Evolutionary conservation across 2,888 invertebrate genomes (phyloP).

Genomic region (Dermolepida albohirtum): DNA sequence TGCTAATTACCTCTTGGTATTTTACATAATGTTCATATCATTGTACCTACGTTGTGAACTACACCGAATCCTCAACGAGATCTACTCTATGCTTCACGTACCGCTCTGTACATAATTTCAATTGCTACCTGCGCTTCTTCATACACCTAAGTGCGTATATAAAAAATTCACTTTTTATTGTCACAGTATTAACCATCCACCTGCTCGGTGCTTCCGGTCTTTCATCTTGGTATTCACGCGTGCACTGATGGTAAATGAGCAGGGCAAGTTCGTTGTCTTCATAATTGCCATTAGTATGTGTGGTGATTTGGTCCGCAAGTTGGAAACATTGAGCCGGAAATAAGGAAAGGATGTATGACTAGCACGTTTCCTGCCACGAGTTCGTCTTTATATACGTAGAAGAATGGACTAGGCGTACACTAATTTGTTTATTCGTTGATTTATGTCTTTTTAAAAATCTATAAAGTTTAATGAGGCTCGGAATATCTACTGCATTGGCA

Average conservation of each 20-base stretch:
- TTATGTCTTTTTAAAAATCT: no score
- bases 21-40: conserved; percentile 22
- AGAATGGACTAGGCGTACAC: no score
- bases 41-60: no score
- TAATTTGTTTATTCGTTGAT: no score
- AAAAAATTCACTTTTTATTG: conserved; percentile 36
- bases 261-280: conserved; percentile 20
- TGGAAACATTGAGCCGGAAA: conserved; percentile 43
- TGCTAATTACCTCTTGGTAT: not conserved
- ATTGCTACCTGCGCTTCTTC: no score
- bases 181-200: conserved; percentile 24
- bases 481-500: no score
- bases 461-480: no score
- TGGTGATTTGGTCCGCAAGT: conserved; percentile 13
- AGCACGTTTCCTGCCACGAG: conserved; percentile 33
- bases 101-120: no score
- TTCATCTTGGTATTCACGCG: conserved; percentile 6
- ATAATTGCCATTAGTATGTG: conserved; percentile 21
- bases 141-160: no score
- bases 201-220: conserved; percentile 27
- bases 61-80: no score
- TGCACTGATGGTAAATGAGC: conserved; percentile 26
- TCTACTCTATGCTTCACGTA: no score
- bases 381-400: no score
- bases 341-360: conserved; percentile 36